Percentiles rank a stretch among this genome's conserved stretches.
Evolutionary conservation across 2,113 vertebrate species (phyloP).

Genomic region (Pangasianodon gigas): DNA sequence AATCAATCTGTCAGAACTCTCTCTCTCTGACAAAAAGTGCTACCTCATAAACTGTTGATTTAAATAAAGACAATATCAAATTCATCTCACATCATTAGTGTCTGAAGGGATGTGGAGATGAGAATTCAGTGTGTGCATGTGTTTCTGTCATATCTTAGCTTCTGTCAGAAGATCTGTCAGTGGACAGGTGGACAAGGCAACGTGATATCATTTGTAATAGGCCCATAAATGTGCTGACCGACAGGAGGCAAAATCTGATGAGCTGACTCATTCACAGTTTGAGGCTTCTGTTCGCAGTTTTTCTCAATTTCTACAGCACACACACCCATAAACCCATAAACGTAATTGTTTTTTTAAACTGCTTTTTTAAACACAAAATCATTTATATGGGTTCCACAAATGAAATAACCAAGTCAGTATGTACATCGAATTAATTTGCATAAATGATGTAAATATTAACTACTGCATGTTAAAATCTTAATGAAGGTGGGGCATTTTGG

Average conservation of each 20-base stretch:
- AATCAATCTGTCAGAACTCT: background rate
- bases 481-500: background rate
- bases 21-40: background rate
- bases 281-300: slow-evolving; percentile 31
- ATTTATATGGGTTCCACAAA: background rate
- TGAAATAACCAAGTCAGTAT: background rate
- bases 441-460: background rate
- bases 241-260: slow-evolving; percentile 40
- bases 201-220: slow-evolving; percentile 30
- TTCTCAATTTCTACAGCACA: background rate
- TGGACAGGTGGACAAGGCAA: slow-evolving; percentile 33
- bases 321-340: background rate
- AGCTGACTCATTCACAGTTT: slow-evolving; percentile 37
- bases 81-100: slow-evolving; percentile 27
- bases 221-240: slow-evolving; percentile 25
- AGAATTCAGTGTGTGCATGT: slow-evolving; percentile 8
- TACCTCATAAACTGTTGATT: background rate
- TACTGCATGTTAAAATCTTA: background rate
- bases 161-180: slow-evolving; percentile 31
- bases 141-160: slow-evolving; percentile 26
- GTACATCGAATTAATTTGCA: background rate
- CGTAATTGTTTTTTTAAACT: background rate
- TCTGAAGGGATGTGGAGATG: slow-evolving; percentile 6
- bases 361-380: background rate
- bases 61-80: slow-evolving; percentile 9